Percentiles rank a stretch among this genome's conserved stretches.
Evolutionary conservation across 2,113 vertebrate genomes (phyloP).

Genomic region (Apodemus speciosus): DNA sequence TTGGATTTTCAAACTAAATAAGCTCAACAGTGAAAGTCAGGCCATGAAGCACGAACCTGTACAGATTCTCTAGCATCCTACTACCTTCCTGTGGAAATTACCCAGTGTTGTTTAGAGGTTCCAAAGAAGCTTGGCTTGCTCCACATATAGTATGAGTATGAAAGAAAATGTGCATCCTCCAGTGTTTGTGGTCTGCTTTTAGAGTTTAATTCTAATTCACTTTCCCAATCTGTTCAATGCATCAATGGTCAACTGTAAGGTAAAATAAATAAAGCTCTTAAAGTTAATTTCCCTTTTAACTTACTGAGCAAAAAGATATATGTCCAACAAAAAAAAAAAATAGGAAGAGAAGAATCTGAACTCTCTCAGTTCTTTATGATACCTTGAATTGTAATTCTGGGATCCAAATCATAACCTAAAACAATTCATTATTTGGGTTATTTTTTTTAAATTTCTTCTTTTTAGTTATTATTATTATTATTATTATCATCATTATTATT

Average conservation of each 20-base stretch:
- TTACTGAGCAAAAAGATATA: neutral
- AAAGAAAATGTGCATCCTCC: neutral
- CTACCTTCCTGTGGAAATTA: neutral
- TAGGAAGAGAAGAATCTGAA: neutral
- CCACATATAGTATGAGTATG: neutral
- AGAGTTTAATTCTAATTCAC: neutral
- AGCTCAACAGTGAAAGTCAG: neutral
- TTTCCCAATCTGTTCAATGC: neutral
- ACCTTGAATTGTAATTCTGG: constrained; percentile 18
- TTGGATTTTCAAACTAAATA: neutral
- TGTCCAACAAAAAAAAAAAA: neutral
- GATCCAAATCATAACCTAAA: neutral
- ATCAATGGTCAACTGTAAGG: neutral
- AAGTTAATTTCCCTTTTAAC: neutral
- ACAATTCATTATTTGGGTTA: neutral
- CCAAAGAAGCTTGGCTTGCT: neutral
- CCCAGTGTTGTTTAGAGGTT: neutral
- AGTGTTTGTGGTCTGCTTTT: neutral
- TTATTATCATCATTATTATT: no score
- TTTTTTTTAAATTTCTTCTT: no score
- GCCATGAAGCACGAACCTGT: neutral
- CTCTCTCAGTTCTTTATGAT: neutral
- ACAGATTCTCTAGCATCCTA: neutral
- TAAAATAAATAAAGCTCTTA: constrained; percentile 14
- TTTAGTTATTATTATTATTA: no score